phyloP scores from a whole-genome alignment of 1,140 invertebrate species.

The Cyclargus thomasi region DNA sequence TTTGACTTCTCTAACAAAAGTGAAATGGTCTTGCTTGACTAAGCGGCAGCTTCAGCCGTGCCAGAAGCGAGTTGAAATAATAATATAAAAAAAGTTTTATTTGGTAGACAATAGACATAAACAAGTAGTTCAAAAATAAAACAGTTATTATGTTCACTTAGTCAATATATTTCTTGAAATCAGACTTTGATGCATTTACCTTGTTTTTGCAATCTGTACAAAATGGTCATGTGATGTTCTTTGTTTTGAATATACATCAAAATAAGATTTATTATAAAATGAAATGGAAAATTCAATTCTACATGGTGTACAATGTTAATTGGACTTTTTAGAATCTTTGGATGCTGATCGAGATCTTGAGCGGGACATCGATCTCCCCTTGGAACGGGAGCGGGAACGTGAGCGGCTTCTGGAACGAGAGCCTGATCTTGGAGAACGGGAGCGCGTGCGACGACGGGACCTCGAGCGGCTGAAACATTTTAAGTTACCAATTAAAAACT shows the following conservation, averaged over 20 bases:
- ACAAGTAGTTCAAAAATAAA: slow-evolving; percentile 20
- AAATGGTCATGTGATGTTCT: not conserved
- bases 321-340: slow-evolving; percentile 68
- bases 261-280: slow-evolving; percentile 28
- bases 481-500: slow-evolving; percentile 12
- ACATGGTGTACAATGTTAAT: slow-evolving; percentile 34
- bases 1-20: no score
- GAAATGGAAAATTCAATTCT: slow-evolving; percentile 26
- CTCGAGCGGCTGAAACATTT: slow-evolving; percentile 50
- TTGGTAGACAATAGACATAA: no score
- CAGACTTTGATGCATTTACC: slow-evolving; percentile 40
- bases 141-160: slow-evolving; percentile 32
- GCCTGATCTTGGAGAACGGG: slow-evolving; percentile 58
- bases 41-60: no score
- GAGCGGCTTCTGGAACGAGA: slow-evolving; percentile 61
- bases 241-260: slow-evolving; percentile 17
- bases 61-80: no score
- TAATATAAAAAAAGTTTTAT: no score
- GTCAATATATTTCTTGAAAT: slow-evolving; percentile 46
- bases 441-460: slow-evolving; percentile 57
- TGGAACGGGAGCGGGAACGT: slow-evolving; percentile 62
- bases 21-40: no score
- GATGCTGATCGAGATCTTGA: slow-evolving; percentile 65
- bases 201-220: slow-evolving; percentile 17
- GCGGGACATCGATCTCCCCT: slow-evolving; percentile 60